A percentile compares a stretch with the other conserved stretches of the same genome.
These are phyloP conservation scores for Cynopterus sphinx DNA, from an alignment of 2,797 vertebrate species.

Conservation along the genomic window DNA sequence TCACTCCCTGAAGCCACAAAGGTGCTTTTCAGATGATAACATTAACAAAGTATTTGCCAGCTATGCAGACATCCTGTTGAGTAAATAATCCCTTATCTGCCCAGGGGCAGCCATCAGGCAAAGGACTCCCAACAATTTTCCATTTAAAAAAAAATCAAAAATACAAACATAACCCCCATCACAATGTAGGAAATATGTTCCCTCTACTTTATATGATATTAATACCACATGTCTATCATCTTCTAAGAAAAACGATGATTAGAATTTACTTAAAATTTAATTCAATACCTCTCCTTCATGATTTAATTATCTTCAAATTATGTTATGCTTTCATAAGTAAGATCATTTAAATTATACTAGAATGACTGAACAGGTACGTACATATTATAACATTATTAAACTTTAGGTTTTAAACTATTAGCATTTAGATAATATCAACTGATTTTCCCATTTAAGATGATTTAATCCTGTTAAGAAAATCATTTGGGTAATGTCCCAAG, in stretches of 20 bases:
- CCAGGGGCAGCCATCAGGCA: too few relatives aligned
- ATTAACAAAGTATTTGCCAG: too few relatives aligned
- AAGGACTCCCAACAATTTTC: not conserved
- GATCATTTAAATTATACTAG: not conserved
- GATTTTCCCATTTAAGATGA: not conserved
- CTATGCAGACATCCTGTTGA: too few relatives aligned
- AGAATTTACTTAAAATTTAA: not conserved
- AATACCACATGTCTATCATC: not conserved
- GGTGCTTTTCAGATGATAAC: too few relatives aligned
- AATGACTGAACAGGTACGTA: not conserved
- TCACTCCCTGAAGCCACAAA: too few relatives aligned
- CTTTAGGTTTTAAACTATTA: not conserved
- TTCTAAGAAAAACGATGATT: not conserved
- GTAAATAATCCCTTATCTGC: too few relatives aligned
- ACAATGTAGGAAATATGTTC: not conserved
- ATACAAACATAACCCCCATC: not conserved
- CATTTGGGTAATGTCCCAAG: not conserved
- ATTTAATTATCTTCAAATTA: not conserved
- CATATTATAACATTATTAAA: not conserved
- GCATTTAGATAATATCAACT: not conserved
- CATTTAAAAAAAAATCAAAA: not conserved
- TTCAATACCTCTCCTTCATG: not conserved
- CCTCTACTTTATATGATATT: not conserved
- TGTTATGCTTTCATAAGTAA: not conserved
- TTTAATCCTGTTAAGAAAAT: not conserved